Evolutionary conservation across 2,888 invertebrate genomes (phyloP).

Genomic region (Chaitophorus viminalis): DNA sequence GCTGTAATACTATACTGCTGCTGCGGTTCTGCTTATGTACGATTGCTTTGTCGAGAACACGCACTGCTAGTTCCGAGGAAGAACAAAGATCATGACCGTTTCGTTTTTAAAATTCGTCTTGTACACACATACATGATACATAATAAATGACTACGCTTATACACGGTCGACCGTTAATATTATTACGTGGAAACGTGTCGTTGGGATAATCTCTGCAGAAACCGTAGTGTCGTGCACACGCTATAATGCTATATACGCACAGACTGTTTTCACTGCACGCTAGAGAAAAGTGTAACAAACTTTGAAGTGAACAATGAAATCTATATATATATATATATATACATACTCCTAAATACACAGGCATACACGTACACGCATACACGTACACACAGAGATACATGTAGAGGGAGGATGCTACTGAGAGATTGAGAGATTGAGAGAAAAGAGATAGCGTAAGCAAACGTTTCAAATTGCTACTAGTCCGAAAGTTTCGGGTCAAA

Average conservation of each 20-base stretch:
- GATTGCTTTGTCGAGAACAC: neutral
- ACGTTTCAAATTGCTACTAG: constrained; percentile 41
- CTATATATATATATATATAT: neutral
- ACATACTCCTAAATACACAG: no score
- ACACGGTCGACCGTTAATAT: neutral
- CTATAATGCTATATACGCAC: neutral
- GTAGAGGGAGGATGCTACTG: neutral
- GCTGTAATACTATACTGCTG: no score
- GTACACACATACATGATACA: neutral
- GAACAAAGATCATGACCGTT: neutral
- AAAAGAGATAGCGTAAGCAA: constrained; percentile 30
- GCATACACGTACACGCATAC: no score
- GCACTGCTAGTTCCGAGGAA: neutral
- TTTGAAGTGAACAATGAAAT: neutral
- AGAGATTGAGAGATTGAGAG: neutral
- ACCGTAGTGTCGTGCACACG: neutral
- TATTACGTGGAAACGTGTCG: constrained; percentile 14
- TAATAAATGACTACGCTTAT: neutral
- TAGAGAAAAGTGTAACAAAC: constrained; percentile 26
- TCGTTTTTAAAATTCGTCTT: neutral
- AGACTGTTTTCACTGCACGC: constrained; percentile 18
- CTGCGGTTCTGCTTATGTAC: no score
- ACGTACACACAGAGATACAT: no score
- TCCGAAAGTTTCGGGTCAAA: constrained; percentile 44
- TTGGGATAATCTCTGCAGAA: neutral